phyloP scores from a whole-genome alignment of 2,888 invertebrate species.

The Arctia plantaginis region DNA sequence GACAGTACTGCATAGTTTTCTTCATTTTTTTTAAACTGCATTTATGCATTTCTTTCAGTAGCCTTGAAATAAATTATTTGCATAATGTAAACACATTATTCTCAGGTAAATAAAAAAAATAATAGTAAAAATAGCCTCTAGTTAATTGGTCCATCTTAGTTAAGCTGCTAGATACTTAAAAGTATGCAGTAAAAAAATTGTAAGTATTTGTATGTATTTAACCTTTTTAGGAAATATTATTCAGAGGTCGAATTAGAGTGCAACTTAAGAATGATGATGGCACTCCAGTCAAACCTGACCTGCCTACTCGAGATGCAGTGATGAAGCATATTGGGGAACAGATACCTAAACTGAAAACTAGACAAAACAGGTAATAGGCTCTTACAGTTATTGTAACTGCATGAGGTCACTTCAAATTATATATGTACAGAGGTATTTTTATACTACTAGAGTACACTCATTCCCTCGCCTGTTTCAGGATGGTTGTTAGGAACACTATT shows the following conservation, averaged over 20 bases:
- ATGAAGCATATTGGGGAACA: conserved; percentile 92
- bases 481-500: too few species aligned
- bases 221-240: conserved; percentile 89
- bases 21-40: too few species aligned
- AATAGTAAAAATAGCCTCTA: too few species aligned
- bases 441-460: neutral
- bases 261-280: conserved; percentile 97
- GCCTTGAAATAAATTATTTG: neutral
- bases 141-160: too few species aligned
- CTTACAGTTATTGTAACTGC: neutral
- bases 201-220: neutral
- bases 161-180: neutral
- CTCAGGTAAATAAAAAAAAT: too few species aligned
- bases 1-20: too few species aligned
- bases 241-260: conserved; percentile 95
- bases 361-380: conserved; percentile 85
- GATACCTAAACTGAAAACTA: conserved; percentile 96
- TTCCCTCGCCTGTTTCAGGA: neutral
- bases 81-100: too few species aligned
- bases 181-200: neutral
- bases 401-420: neutral
- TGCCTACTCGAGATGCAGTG: conserved; percentile 91
- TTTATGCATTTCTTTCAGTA: neutral
- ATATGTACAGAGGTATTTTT: too few species aligned
- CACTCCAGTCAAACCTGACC: conserved; percentile 89